These are phyloP conservation scores for Myopa testacea DNA, from an alignment of 2,888 invertebrate species.

Conservation along the genomic window DNA sequence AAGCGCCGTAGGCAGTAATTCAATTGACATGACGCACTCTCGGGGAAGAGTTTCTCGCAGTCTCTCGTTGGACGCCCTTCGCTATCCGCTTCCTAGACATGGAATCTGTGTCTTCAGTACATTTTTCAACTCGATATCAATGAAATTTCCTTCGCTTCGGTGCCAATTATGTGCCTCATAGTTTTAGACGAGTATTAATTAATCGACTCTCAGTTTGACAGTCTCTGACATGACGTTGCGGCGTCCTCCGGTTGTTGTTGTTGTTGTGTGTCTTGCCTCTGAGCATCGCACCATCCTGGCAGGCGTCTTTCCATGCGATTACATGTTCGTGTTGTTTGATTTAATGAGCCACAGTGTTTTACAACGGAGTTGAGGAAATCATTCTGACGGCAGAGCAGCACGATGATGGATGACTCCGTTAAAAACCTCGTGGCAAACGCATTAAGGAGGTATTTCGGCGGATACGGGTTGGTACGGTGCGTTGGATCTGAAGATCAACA, in stretches of 20 bases:
- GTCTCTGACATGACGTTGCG: conserved; percentile 6
- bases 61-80: neutral
- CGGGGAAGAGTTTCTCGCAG: neutral
- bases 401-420: conserved; percentile 40
- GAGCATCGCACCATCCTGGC: neutral
- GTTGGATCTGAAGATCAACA: conserved; percentile 20
- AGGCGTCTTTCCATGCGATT: neutral
- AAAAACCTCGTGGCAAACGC: conserved; percentile 18
- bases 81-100: neutral
- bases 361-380: conserved; percentile 41
- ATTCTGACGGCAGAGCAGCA: conserved; percentile 43
- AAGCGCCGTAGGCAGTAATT: neutral
- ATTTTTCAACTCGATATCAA: neutral
- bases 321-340: conserved; percentile 29
- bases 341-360: conserved; percentile 50
- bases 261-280: neutral
- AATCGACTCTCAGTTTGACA: conserved; percentile 24
- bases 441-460: neutral
- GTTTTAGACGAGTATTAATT: conserved; percentile 7
- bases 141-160: neutral
- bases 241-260: neutral
- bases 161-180: neutral
- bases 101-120: neutral
- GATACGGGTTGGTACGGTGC: conserved; percentile 1
- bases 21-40: neutral